Evolutionary conservation across 1,140 invertebrate species (phyloP), one percentile per base, ranked within the genome.

Genomic region (Apocrypta bakeri): DNA sequence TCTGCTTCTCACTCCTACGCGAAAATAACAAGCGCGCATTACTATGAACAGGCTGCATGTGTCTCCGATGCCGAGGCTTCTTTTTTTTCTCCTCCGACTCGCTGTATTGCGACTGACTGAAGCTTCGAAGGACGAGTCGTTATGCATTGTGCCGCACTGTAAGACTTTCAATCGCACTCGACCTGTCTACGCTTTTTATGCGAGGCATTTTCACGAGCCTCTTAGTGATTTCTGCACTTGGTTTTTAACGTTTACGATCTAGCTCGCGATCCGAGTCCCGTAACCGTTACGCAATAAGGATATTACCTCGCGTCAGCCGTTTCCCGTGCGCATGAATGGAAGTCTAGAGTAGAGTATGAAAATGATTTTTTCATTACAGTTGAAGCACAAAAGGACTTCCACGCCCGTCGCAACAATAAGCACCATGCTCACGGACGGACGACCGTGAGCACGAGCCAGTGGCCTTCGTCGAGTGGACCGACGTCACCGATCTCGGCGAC

Each of bases 341-440:
- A 17, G 7, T n/a, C 3, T 21, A 56, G 2, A 37, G 3, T 2
- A 3, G 33, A 17, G 33, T 25, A 42, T 73, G 1, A 24, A 42
- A 73, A 24, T 25, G 12, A 42, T 73, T 25, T 73, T 40, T 25
- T 14, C 25, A 25, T 68, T 61, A 56, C 91, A 98, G 97, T 97
- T 85, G 96, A 97, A 90, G 96, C 97, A 8, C 97, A 97, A 90
- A 96, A 96, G 90, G 96, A 97, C 90, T 97, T 96, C 90, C 96
- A 97, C 90, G 94, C 86, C 82, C 91, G 85, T 80, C 92, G 86
- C 90, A 88, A 92, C 86, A 88, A n/a, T n/a, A n/a, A 92, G 11
- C 77, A 84, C 91, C 88, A 86, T 89, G 63, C 25, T 0, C 61
- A 71, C 24, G 37, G 17, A 0, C n/a, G 24, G 12, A 63, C 29